Evolutionary conservation across 2,113 vertebrate species (phyloP).

Genomic region (Formicarius rufipectus): DNA sequence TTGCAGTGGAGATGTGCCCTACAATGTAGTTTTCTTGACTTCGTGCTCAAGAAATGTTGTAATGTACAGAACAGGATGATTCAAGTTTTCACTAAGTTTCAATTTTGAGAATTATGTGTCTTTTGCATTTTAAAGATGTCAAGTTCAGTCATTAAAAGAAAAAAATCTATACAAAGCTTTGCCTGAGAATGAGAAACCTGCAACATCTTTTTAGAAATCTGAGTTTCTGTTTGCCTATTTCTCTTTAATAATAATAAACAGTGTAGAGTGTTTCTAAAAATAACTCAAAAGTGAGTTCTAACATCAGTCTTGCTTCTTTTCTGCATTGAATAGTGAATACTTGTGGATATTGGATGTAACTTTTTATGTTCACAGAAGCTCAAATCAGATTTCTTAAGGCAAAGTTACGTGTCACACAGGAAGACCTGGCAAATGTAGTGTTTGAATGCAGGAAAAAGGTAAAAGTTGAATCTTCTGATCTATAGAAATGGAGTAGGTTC

Average conservation of each 20-base stretch:
- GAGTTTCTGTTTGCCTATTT: not conserved
- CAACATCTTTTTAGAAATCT: not conserved
- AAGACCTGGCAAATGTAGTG: constrained; percentile 84
- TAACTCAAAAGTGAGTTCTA: not conserved
- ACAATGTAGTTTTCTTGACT: not conserved
- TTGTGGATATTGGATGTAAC: not conserved
- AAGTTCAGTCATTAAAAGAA: not conserved
- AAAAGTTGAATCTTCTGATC: not conserved
- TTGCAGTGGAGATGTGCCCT: not conserved
- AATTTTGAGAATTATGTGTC: not conserved
- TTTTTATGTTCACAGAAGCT: constrained; percentile 77
- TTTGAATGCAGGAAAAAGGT: constrained; percentile 89
- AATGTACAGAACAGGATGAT: not conserved
- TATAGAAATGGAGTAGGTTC: not conserved
- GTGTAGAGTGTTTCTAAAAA: not conserved
- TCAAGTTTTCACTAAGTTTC: not conserved
- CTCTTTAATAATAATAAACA: not conserved
- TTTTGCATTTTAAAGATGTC: not conserved
- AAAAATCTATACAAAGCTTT: not conserved
- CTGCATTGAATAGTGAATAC: not conserved
- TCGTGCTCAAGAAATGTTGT: not conserved
- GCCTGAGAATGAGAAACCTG: not conserved
- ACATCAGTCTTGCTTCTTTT: not conserved
- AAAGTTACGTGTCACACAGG: constrained; percentile 86
- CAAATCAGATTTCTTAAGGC: constrained; percentile 90